Percentiles rank a stretch among this genome's conserved stretches.
These are phyloP conservation scores for Paralvinella palmiformis DNA, from an alignment of 1,140 invertebrate species.

Conservation along the genomic window DNA sequence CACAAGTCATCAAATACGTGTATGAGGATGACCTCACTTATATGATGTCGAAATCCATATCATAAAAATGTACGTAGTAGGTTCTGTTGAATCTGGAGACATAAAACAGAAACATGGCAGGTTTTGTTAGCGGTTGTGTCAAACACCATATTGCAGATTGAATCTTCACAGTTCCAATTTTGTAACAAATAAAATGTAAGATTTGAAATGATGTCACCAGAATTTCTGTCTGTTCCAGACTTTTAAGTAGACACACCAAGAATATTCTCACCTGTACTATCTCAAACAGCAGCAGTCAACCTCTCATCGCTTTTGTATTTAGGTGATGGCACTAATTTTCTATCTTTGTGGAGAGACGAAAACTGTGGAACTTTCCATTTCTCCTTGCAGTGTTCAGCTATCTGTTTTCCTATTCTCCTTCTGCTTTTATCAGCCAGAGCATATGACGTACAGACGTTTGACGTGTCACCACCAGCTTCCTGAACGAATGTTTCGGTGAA, in stretches of 20 bases:
- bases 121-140: constrained; percentile 10
- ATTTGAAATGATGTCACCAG: background rate
- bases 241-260: background rate
- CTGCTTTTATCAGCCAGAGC: background rate
- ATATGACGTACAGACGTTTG: background rate
- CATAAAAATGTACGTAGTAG: background rate
- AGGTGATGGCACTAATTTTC: background rate
- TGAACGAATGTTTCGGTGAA: background rate
- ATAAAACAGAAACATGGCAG: background rate
- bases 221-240: background rate
- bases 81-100: background rate
- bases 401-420: background rate
- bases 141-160: background rate
- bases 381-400: background rate
- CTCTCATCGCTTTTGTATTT: background rate
- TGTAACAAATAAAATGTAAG: background rate
- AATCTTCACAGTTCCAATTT: background rate
- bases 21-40: constrained; percentile 1
- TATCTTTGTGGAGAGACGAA: background rate
- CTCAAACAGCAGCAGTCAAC: background rate
- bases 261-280: background rate
- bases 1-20: constrained; percentile 3
- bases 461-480: background rate
- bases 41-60: constrained; percentile 3
- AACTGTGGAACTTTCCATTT: background rate